Conservation (phyloP, 2,888 invertebrate species). For the Autographa gamma region DNA sequence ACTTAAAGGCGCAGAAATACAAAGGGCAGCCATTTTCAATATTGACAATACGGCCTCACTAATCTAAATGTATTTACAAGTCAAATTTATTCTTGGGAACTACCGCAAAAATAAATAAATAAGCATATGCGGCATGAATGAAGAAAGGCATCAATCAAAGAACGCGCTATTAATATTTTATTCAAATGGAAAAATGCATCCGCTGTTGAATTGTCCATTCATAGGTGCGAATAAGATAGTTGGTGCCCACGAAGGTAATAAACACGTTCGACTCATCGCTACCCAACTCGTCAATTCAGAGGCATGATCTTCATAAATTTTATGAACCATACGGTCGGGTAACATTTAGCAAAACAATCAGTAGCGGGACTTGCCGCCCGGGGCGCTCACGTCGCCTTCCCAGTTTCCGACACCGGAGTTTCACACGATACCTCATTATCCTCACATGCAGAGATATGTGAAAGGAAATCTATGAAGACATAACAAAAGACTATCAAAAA, state of each 20-base stretch:
- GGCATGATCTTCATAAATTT: conserved; percentile 63
- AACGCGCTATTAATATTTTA: conserved; percentile 35
- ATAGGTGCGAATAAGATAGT: conserved; percentile 21
- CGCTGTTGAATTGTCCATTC: conserved; percentile 34
- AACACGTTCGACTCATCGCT: conserved; percentile 56
- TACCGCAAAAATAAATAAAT: conserved; percentile 16
- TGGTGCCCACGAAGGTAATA: conserved; percentile 44
- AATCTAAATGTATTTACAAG: conserved; percentile 2
- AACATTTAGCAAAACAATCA: conserved; percentile 82
- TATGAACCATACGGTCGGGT: conserved; percentile 54
- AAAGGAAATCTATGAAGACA: conserved; percentile 46
- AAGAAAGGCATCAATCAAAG: conserved; percentile 25
- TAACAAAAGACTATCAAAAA: conserved; percentile 12
- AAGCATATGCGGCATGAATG: conserved; percentile 15
- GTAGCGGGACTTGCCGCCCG: conserved; percentile 82
- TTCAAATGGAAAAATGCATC: conserved; percentile 21
- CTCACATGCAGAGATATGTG: conserved; percentile 52
- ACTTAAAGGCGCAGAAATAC: background rate
- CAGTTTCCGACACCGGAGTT: conserved; percentile 63
- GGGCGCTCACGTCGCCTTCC: conserved; percentile 78
- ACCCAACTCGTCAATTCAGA: conserved; percentile 60
- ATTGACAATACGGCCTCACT: background rate
- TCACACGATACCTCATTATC: conserved; percentile 78
- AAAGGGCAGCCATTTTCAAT: background rate
- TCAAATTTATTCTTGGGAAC: conserved; percentile 16